A percentile compares a stretch with the other conserved stretches of the same genome.
These are phyloP conservation scores for Leptoclinus maculatus DNA, from an alignment of 2,797 vertebrate species.

Conservation along the genomic window DNA sequence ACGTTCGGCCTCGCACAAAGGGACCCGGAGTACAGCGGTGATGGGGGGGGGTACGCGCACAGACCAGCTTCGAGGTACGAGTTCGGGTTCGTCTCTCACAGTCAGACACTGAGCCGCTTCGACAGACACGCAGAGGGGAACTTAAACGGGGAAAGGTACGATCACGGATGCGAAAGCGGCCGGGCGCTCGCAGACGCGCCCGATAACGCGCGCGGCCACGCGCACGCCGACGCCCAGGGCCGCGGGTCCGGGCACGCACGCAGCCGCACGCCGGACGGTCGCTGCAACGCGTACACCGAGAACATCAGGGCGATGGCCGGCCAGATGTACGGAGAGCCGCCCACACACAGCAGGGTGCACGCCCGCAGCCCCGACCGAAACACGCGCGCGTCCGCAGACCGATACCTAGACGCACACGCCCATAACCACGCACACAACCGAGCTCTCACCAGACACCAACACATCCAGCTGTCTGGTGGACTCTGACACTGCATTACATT, in stretches of 20 bases:
- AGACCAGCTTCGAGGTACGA: not conserved
- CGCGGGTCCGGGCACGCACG: not conserved
- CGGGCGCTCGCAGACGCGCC: not conserved
- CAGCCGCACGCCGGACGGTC: slow-evolving; percentile 28
- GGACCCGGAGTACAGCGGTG: not conserved
- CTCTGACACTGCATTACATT: slow-evolving; percentile 57
- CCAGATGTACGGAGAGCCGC: slow-evolving; percentile 74
- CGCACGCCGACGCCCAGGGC: not conserved
- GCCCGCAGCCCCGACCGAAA: not conserved
- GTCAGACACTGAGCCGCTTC: slow-evolving; percentile 4
- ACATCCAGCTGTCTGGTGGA: slow-evolving; percentile 66
- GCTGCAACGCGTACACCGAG: slow-evolving; percentile 45
- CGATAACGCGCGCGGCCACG: slow-evolving; percentile 9
- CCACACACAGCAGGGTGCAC: not conserved
- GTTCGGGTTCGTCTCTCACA: slow-evolving; percentile 23
- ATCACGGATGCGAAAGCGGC: not conserved
- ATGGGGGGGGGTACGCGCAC: not conserved
- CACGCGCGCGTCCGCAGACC: slow-evolving; percentile 6
- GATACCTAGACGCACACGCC: not conserved
- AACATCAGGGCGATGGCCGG: slow-evolving; percentile 75
- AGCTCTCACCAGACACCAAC: slow-evolving; percentile 49
- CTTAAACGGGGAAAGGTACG: slow-evolving; percentile 13
- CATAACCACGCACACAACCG: slow-evolving; percentile 52
- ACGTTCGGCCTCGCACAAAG: slow-evolving; percentile 39
- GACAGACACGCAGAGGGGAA: slow-evolving; percentile 9